Percentiles rank a stretch among this genome's conserved stretches.
These are phyloP conservation scores for Phengaris alcon DNA, from an alignment of 2,888 invertebrate species.

Conservation along the genomic window DNA sequence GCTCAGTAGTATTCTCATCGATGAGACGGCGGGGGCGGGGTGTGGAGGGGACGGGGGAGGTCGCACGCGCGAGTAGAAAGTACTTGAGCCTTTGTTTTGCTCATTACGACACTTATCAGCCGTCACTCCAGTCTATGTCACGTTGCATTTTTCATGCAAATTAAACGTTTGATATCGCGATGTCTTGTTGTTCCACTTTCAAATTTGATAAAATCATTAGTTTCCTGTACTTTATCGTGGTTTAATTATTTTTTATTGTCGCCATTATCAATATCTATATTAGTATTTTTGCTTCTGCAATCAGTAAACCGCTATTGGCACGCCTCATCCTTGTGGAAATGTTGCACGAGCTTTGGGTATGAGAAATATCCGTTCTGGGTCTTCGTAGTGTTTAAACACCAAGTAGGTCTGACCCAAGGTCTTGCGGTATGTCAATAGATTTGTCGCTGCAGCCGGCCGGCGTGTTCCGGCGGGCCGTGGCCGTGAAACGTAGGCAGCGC, in stretches of 20 bases:
- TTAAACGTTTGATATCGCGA: slow-evolving; percentile 42
- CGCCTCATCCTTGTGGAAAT: not conserved
- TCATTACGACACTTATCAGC: slow-evolving; percentile 71
- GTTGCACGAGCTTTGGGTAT: not conserved
- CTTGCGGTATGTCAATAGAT: not conserved
- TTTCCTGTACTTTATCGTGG: not conserved
- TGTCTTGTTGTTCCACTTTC: slow-evolving; percentile 39
- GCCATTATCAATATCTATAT: not conserved
- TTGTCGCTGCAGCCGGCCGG: slow-evolving; percentile 1
- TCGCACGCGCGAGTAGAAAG: slow-evolving; percentile 67
- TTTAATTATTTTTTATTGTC: not conserved
- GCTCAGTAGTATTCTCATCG: slow-evolving; percentile 45
- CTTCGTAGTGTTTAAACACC: not conserved
- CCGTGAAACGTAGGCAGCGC: not conserved
- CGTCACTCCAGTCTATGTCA: slow-evolving; percentile 54
- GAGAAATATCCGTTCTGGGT: slow-evolving; percentile 2
- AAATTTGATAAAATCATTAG: not conserved
- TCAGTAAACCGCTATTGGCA: not conserved
- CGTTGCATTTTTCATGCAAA: slow-evolving; percentile 66
- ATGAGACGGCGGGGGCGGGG: slow-evolving; percentile 44
- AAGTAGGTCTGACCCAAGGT: not conserved
- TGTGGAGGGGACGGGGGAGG: slow-evolving; percentile 43
- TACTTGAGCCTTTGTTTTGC: slow-evolving; percentile 69
- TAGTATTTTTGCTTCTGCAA: not conserved
- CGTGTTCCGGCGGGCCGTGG: not conserved